Evolutionary conservation across 2,113 vertebrate genomes (phyloP).

Genomic region (Ceyx melanurus): DNA sequence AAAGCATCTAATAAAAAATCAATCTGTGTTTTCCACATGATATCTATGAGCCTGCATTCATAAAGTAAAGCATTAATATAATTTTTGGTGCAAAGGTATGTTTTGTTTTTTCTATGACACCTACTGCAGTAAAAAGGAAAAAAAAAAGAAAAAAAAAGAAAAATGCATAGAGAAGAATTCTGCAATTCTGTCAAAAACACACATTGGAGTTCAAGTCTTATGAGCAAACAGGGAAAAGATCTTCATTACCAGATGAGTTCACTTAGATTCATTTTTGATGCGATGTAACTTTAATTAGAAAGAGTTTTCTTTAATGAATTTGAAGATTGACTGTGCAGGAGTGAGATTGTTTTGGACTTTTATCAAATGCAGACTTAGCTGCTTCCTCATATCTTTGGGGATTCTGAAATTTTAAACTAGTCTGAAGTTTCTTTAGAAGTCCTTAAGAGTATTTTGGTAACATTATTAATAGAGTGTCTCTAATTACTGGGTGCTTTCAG

Average conservation of each 20-base stretch:
- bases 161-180: neutral
- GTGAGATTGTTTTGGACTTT: neutral
- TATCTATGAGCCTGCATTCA: neutral
- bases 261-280: neutral
- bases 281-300: conserved; percentile 3
- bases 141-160: neutral
- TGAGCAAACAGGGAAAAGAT: neutral
- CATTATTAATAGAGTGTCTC: conserved; percentile 55
- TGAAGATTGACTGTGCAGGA: neutral
- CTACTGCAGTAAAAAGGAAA: neutral
- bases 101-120: neutral
- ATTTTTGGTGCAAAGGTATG: neutral
- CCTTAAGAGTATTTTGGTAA: conserved; percentile 42
- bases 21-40: neutral
- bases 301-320: conserved; percentile 11
- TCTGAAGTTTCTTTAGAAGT: conserved; percentile 56
- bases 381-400: conserved; percentile 17
- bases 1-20: conserved; percentile 46
- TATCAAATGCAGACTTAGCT: conserved; percentile 3
- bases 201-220: neutral
- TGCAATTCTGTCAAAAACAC: neutral
- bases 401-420: conserved; percentile 24
- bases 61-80: neutral
- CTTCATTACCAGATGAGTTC: conserved; percentile 7
- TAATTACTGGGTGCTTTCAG: conserved; percentile 49